phyloP scores from a whole-genome alignment of 2,113 vertebrate genomes.

The Rhea pennata region DNA sequence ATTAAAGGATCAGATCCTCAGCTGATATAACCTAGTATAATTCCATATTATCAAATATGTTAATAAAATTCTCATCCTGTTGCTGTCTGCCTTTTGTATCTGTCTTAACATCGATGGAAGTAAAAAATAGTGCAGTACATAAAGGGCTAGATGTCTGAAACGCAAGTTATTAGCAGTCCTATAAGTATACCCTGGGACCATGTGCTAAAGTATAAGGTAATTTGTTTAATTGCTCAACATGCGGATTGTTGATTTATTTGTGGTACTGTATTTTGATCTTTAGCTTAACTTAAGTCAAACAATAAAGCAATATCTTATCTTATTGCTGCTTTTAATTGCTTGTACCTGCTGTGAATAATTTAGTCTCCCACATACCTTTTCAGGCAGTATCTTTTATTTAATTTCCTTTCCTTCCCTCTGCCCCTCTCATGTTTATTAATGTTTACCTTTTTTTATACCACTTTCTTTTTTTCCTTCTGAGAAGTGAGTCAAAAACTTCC shows the following conservation, averaged over 20 bases:
- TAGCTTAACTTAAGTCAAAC: neutral
- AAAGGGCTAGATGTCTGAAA: neutral
- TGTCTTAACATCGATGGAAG: neutral
- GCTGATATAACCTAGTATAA: accelerated
- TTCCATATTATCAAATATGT: neutral
- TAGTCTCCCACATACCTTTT: neutral
- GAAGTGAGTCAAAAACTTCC: neutral
- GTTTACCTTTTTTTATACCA: neutral
- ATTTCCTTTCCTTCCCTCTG: neutral
- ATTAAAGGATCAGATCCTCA: neutral
- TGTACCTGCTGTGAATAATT: neutral
- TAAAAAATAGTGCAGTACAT: neutral
- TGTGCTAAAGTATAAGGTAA: neutral
- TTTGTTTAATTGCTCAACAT: neutral
- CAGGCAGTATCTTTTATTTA: neutral
- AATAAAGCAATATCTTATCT: neutral
- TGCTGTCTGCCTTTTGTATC: too few relatives aligned
- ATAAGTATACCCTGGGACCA: neutral
- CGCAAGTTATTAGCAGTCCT: neutral
- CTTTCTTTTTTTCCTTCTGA: neutral
- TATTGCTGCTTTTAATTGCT: neutral
- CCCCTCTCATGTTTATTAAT: neutral
- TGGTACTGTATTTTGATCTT: neutral
- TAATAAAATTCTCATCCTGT: neutral
- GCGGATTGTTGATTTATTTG: neutral